Evolutionary conservation across 2,113 vertebrate species (phyloP).

Genomic region (Cyprinus carpio): DNA sequence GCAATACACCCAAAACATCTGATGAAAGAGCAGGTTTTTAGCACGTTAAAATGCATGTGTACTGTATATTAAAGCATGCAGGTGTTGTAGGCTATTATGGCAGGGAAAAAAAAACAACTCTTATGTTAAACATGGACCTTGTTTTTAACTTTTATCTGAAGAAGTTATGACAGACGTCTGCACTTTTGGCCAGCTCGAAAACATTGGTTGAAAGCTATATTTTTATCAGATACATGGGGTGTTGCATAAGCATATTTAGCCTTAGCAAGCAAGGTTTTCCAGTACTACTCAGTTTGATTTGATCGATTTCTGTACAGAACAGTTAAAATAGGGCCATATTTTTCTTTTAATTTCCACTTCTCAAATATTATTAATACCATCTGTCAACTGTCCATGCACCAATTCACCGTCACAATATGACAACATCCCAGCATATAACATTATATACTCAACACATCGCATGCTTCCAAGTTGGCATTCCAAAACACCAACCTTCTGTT

Average conservation of each 20-base stretch:
- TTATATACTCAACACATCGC: conserved; percentile 70
- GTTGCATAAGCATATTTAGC: conserved; percentile 19
- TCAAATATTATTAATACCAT: conserved; percentile 6
- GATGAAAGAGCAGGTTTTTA: conserved; percentile 57
- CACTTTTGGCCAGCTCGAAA: conserved; percentile 42
- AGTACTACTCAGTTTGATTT: neutral
- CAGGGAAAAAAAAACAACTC: conserved; percentile 38
- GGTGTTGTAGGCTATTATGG: conserved; percentile 66
- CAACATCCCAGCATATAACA: conserved; percentile 69
- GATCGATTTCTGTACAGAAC: neutral
- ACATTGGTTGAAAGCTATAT: conserved; percentile 14
- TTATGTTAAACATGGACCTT: conserved; percentile 50
- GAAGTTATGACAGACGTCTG: conserved; percentile 40
- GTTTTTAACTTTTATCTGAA: conserved; percentile 42
- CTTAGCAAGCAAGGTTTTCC: conserved; percentile 4
- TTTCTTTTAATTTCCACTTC: neutral
- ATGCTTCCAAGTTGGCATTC: conserved; percentile 73
- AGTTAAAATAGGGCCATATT: conserved; percentile 3
- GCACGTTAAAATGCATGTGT: conserved; percentile 47
- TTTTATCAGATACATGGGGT: conserved; percentile 3
- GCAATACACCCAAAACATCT: conserved; percentile 71
- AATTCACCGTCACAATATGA: conserved; percentile 68
- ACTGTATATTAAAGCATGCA: conserved; percentile 76
- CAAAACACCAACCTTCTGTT: conserved; percentile 35
- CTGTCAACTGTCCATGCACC: conserved; percentile 67